A percentile compares a stretch with the other conserved stretches of the same genome.
Evolutionary conservation across 2,113 vertebrate species (phyloP).

Genomic region (Isichthys henryi): DNA sequence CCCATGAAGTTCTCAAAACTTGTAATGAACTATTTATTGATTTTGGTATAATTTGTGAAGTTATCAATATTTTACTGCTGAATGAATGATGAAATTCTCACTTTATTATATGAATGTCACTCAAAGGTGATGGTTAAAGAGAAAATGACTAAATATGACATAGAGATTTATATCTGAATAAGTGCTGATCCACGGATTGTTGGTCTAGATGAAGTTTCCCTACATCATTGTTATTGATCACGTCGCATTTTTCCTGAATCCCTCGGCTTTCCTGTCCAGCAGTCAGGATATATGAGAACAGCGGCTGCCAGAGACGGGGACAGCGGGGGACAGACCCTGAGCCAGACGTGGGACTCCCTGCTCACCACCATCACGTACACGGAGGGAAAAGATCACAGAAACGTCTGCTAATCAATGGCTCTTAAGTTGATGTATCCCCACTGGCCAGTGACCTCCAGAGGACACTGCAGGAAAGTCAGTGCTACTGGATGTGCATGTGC

Average conservation of each 20-base stretch:
- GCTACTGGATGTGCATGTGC: background rate
- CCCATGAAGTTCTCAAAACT: background rate
- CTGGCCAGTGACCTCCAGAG: background rate
- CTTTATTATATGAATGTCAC: background rate
- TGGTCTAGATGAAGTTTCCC: background rate
- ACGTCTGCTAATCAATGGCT: background rate
- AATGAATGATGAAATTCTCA: background rate
- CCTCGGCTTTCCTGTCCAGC: background rate
- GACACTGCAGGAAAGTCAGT: background rate
- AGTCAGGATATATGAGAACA: background rate
- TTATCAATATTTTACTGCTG: background rate
- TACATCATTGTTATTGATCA: background rate
- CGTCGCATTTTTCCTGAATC: background rate
- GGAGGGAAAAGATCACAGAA: background rate
- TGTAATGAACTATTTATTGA: background rate
- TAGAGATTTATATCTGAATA: background rate
- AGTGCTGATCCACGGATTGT: background rate
- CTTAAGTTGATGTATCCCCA: background rate
- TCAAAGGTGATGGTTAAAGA: background rate
- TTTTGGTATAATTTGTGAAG: background rate
- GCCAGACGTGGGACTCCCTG: background rate
- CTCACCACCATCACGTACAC: background rate
- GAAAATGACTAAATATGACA: background rate
- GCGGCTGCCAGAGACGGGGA: too few species aligned
- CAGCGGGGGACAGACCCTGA: too few species aligned